These are phyloP conservation scores for Arnoldichthys spilopterus DNA, from an alignment of 2,797 vertebrate species.

Conservation along the genomic window DNA sequence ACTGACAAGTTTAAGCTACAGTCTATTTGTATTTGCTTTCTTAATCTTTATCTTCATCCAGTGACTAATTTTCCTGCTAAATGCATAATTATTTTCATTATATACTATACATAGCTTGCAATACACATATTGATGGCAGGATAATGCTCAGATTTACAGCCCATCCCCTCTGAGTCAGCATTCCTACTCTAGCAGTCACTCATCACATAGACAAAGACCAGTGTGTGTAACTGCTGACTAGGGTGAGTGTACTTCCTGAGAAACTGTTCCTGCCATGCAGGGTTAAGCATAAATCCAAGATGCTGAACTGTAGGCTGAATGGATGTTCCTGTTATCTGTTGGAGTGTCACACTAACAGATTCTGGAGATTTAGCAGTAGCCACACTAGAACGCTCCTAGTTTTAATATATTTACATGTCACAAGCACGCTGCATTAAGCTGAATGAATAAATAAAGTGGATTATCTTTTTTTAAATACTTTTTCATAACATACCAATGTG, in stretches of 20 bases:
- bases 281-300: neutral
- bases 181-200: neutral
- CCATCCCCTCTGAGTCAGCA: slow-evolving; percentile 5
- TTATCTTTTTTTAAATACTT: too few relatives aligned
- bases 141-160: neutral
- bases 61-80: neutral
- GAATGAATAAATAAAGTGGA: too few relatives aligned
- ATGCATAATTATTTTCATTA: neutral
- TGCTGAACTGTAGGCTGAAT: neutral
- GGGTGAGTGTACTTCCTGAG: slow-evolving; percentile 7
- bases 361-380: neutral
- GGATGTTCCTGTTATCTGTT: neutral
- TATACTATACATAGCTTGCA: neutral
- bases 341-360: neutral
- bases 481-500: too few relatives aligned
- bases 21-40: neutral
- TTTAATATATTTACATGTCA: neutral
- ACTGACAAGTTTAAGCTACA: neutral
- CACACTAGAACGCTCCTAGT: neutral
- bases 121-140: neutral
- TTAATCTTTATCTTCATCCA: neutral
- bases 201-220: neutral
- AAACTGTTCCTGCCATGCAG: neutral
- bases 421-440: neutral
- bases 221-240: slow-evolving; percentile 7